Percentiles rank a stretch among this genome's conserved stretches.
These are phyloP conservation scores for Echinometra lucunter DNA, from an alignment of 53 echinoderm and acorn worm species.

Conservation along the genomic window DNA sequence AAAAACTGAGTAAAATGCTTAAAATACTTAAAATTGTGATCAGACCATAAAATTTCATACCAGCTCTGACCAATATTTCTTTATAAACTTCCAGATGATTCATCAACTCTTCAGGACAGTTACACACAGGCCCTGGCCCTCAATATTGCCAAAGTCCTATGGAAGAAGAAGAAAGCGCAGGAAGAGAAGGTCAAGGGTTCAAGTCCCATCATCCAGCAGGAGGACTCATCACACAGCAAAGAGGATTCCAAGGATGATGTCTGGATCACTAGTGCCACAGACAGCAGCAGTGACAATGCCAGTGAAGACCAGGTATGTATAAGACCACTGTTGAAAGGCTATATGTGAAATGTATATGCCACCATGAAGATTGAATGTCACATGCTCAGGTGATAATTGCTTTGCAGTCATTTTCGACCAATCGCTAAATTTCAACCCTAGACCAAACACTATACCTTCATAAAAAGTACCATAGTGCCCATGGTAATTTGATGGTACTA, in stretches of 20 bases:
- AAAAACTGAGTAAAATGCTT: no score
- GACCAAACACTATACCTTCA: no score
- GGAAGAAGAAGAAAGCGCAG: slow-evolving; percentile 58
- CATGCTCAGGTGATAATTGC: no score
- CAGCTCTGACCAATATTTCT: neutral
- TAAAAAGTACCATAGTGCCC: no score
- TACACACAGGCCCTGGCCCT: slow-evolving; percentile 82
- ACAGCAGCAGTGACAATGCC: slow-evolving; percentile 37
- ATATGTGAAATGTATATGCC: no score
- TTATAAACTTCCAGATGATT: slow-evolving; percentile 59
- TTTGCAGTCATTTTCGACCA: no score
- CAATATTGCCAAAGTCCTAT: slow-evolving; percentile 84
- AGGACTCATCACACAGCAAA: slow-evolving; percentile 28
- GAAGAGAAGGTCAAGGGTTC: slow-evolving; percentile 29
- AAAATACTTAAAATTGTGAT: no score
- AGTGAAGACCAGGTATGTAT: neutral
- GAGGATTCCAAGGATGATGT: slow-evolving; percentile 59
- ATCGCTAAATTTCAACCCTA: no score
- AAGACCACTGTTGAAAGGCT: neutral
- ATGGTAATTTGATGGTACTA: no score
- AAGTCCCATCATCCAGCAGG: slow-evolving; percentile 33
- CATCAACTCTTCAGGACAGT: slow-evolving; percentile 75
- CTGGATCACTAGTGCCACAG: slow-evolving; percentile 38
- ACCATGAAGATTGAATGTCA: no score
- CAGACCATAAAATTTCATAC: no score